Conservation (phyloP, 2,888 invertebrate genomes). For the Drosophila lutescens region DNA sequence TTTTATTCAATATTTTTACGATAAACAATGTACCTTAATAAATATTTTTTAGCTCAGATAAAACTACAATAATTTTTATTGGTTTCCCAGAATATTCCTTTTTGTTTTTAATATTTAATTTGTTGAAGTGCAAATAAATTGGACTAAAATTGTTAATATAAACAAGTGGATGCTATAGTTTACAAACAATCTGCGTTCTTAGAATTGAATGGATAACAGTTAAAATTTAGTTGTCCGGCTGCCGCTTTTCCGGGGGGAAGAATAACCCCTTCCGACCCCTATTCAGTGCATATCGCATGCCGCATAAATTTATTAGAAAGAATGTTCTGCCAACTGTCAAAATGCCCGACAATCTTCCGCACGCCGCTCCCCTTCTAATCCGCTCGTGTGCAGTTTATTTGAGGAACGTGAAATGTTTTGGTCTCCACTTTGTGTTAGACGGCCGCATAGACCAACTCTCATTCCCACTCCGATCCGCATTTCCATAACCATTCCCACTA, state of each 20-base stretch:
- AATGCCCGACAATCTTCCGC: conserved; percentile 33
- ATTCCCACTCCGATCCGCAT: conserved; percentile 25
- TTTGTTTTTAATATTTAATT: not conserved
- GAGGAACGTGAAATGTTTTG: conserved; percentile 56
- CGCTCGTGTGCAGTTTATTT: conserved; percentile 63
- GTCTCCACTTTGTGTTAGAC: conserved; percentile 47
- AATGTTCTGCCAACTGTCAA: conserved; percentile 49
- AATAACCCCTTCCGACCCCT: not conserved
- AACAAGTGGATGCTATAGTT: conserved; percentile 19
- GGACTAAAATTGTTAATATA: not conserved
- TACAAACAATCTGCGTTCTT: conserved; percentile 3
- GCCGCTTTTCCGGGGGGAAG: not conserved
- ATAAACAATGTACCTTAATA: too few relatives aligned
- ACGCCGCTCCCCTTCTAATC: conserved; percentile 9
- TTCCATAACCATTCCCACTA: conserved; percentile 52
- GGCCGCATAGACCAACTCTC: conserved; percentile 24
- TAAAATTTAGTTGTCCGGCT: conserved; percentile 31
- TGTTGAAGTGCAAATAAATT: not conserved
- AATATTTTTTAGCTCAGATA: too few relatives aligned
- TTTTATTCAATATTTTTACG: too few relatives aligned
- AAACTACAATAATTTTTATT: too few relatives aligned
- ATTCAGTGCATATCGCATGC: conserved; percentile 33
- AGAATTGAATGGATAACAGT: conserved; percentile 19
- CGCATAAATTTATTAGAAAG: conserved; percentile 47
- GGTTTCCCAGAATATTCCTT: too few relatives aligned